Conservation (phyloP, 2,888 invertebrate species). For the Caradrina kadenii region DNA sequence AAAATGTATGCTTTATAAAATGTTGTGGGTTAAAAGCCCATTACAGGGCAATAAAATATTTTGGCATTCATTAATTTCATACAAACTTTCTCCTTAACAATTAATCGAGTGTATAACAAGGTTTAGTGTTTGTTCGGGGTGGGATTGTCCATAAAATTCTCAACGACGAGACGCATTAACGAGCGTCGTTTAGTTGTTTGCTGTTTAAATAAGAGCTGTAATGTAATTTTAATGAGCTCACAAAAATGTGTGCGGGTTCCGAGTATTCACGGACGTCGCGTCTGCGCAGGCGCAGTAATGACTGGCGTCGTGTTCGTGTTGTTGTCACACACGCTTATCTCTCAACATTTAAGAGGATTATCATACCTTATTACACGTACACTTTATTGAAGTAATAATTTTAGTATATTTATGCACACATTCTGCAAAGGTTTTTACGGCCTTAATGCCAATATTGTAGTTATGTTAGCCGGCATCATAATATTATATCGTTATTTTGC, state of each 20-base stretch:
- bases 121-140: slow-evolving; percentile 63
- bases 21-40: slow-evolving; percentile 25
- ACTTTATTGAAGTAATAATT: slow-evolving; percentile 29
- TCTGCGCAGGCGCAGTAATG: slow-evolving; percentile 68
- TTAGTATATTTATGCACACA: slow-evolving; percentile 9
- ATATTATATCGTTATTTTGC: slow-evolving; percentile 4
- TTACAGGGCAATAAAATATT: slow-evolving; percentile 44
- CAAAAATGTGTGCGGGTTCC: slow-evolving; percentile 84
- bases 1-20: slow-evolving; percentile 2
- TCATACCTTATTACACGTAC: slow-evolving; percentile 40
- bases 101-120: slow-evolving; percentile 56
- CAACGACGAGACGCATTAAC: slow-evolving; percentile 84
- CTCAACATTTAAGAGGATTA: slow-evolving; percentile 47
- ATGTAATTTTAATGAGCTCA: slow-evolving; percentile 89
- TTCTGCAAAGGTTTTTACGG: slow-evolving; percentile 17
- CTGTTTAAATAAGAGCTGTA: slow-evolving; percentile 88
- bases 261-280: slow-evolving; percentile 66
- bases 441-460: slow-evolving; percentile 22
- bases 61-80: slow-evolving; percentile 37
- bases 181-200: slow-evolving; percentile 88
- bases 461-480: slow-evolving; percentile 6
- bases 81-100: slow-evolving; percentile 52
- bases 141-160: slow-evolving; percentile 85
- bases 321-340: slow-evolving; percentile 55
- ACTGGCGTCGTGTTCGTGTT: slow-evolving; percentile 59